Conservation (phyloP, 2,113 vertebrate species). For the Butorides virescens region DNA sequence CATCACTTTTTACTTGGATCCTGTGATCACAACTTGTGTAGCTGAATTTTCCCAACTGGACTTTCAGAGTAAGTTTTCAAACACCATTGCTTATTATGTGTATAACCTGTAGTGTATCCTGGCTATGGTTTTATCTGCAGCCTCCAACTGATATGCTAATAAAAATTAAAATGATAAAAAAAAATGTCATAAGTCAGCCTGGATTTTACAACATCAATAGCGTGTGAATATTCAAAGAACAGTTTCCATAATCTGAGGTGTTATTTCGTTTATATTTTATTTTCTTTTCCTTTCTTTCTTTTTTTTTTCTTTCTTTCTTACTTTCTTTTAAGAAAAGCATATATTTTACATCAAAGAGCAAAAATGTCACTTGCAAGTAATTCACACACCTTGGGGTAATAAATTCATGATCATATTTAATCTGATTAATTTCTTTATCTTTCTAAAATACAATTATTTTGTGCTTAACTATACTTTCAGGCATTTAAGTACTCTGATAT, state of each 20-base stretch:
- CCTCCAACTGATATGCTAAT: background rate
- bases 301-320: too few species aligned
- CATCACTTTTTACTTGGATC: background rate
- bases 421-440: background rate
- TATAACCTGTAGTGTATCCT: background rate
- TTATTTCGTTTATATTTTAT: background rate
- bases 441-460: background rate
- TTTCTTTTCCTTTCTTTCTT: too few species aligned
- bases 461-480: background rate
- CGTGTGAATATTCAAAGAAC: background rate
- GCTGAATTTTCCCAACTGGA: background rate
- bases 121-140: background rate
- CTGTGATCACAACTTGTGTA: background rate
- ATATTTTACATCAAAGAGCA: background rate
- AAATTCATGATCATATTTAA: background rate
- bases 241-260: background rate
- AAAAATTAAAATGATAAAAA: background rate
- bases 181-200: background rate
- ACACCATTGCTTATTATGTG: background rate
- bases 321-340: background rate
- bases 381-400: background rate
- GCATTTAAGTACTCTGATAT: background rate
- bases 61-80: background rate
- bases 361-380: background rate
- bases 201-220: background rate